Conservation (phyloP, 2,888 invertebrate genomes). For the Parnassius smintheus region DNA sequence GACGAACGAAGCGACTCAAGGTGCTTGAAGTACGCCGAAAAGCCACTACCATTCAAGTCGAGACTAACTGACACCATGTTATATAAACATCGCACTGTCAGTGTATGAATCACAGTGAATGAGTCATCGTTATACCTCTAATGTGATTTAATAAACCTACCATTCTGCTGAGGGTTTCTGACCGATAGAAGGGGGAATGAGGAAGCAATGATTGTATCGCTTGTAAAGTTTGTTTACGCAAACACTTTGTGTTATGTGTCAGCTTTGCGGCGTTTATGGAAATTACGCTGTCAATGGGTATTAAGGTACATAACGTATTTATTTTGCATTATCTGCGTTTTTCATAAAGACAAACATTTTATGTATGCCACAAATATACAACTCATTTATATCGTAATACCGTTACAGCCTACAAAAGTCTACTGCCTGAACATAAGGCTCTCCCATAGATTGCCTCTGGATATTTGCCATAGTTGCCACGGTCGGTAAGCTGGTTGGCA, state of each 20-base stretch:
- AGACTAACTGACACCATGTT: slow-evolving; percentile 7
- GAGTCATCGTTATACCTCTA: slow-evolving; percentile 10
- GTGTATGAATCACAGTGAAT: slow-evolving; percentile 18
- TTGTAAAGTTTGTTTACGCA: neutral
- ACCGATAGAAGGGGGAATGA: slow-evolving; percentile 2
- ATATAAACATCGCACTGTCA: slow-evolving; percentile 15
- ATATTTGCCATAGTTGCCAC: no score
- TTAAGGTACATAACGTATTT: neutral
- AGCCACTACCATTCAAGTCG: slow-evolving; percentile 1
- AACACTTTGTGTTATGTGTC: slow-evolving; percentile 8
- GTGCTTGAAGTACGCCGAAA: slow-evolving; percentile 6
- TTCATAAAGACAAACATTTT: neutral
- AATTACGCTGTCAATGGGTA: neutral
- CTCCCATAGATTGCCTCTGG: no score
- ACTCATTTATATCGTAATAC: no score
- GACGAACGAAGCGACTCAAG: neutral
- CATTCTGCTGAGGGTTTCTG: neutral
- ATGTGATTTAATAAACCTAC: neutral
- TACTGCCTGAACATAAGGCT: no score
- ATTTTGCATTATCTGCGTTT: neutral
- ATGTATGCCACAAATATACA: no score
- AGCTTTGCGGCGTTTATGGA: neutral
- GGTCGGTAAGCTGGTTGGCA: no score
- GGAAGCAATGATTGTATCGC: slow-evolving; percentile 1
- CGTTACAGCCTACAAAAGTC: no score